phyloP scores from a whole-genome alignment of 2,113 vertebrate species.

The Argyrosomus japonicus region DNA sequence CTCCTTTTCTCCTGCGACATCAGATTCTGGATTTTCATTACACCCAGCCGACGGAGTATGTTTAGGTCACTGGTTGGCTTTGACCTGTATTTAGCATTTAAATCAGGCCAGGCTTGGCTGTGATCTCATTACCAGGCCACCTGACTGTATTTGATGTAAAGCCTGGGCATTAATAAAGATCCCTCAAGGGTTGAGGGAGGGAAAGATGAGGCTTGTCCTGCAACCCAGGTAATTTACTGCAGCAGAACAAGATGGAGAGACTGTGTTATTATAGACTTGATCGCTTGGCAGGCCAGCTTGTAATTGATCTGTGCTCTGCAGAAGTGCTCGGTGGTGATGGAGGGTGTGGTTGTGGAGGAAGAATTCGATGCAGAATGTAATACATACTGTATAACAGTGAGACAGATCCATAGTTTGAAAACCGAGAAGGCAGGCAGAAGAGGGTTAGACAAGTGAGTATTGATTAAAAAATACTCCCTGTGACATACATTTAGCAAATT shows the following conservation, averaged over 20 bases:
- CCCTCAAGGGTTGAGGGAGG: slow-evolving; percentile 46
- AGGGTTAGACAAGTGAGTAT: slow-evolving; percentile 72
- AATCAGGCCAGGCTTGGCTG: slow-evolving; percentile 69
- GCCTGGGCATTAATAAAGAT: slow-evolving; percentile 76
- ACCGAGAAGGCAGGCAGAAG: slow-evolving; percentile 55
- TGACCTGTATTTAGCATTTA: slow-evolving; percentile 80
- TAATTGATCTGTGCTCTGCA: slow-evolving; percentile 78
- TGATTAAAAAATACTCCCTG: slow-evolving; percentile 64
- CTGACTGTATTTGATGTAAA: slow-evolving; percentile 79
- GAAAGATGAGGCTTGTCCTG: slow-evolving; percentile 67
- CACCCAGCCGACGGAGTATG: slow-evolving; percentile 36
- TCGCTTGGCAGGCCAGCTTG: slow-evolving; percentile 75
- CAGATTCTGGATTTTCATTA: slow-evolving; percentile 53
- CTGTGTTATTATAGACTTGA: slow-evolving; percentile 81
- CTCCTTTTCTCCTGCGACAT: background rate
- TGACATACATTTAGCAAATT: slow-evolving; percentile 60
- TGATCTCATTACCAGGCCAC: slow-evolving; percentile 75
- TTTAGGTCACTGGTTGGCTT: slow-evolving; percentile 61
- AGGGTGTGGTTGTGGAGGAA: slow-evolving; percentile 69
- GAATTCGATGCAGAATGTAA: slow-evolving; percentile 76
- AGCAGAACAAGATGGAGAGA: slow-evolving; percentile 77
- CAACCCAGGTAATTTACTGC: slow-evolving; percentile 80
- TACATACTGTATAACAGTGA: slow-evolving; percentile 68
- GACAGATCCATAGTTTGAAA: slow-evolving; percentile 71
- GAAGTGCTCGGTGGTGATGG: slow-evolving; percentile 66